Evolutionary conservation across 2,888 invertebrate genomes (phyloP), one percentile per base, ranked within the genome.

Genomic region (Yponomeuta malinellus): DNA sequence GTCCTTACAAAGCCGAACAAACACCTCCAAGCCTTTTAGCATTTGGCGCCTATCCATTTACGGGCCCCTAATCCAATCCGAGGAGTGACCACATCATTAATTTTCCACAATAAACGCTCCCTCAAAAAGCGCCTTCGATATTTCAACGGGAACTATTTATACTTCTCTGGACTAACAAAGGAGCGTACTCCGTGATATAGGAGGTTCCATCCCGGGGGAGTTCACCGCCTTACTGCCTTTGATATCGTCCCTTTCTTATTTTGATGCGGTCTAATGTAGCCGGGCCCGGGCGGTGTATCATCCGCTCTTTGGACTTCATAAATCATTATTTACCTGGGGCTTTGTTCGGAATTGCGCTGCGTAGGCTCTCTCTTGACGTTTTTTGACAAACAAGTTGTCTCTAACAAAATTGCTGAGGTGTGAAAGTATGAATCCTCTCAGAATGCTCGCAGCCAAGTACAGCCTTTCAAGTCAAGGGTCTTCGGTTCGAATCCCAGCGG

Each of bases 51-150:
- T 77, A 78, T 79, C 80, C 77, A 79, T 81, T 80, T 78, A 77
- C 78, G 77, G 79, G 76, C 76, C 81, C 89, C 85, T 88, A 88
- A 90, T 88, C 87, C 88, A 89, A 90, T 90, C 81, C 83, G 77
- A 85, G 84, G 85, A 76, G 86, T 91, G 91, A 91, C 91, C 91
- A 90, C 88, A 85, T 90, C 92, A 92, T 92, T 91, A 91, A 91
- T 92, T 91, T 86, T 83, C 84, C 81, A 87, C 90, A 86, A 89
- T 88, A 88, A 70, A 87, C 84, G 81, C 89, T 84, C 90, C 90
- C 90, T 84, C 87, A 84, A 83, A 87, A 88, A 85, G 85, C 80
- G 79, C 78, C 81, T 83, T 80, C 86, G 85, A 88, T 89, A 88
- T 89, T 90, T 90, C 88, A 87, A 82, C 86, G 85, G 76, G 83